Evolutionary conservation across 2,888 invertebrate genomes (phyloP).

Genomic region (Drosophila kokeensis): DNA sequence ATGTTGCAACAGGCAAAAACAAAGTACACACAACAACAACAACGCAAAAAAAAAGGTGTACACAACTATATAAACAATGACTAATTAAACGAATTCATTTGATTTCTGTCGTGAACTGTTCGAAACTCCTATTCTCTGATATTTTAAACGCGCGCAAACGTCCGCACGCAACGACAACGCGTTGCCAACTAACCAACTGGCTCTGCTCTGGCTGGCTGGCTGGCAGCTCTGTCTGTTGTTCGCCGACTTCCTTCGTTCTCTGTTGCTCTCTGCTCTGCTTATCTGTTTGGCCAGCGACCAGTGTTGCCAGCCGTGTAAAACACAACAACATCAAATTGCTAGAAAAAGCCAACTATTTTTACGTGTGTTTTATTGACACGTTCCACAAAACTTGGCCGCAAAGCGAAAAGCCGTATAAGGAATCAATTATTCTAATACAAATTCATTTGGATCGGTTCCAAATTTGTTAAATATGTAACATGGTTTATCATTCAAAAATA

Average conservation of each 20-base stretch:
- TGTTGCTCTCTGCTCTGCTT: conserved; percentile 17
- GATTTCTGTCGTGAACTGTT: neutral
- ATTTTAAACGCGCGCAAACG: conserved; percentile 36
- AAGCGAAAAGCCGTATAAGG: too few relatives aligned
- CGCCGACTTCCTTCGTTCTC: conserved; percentile 16
- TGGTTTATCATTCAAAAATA: too few relatives aligned
- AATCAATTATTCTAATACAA: too few relatives aligned
- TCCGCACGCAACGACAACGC: conserved; percentile 61
- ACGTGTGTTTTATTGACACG: neutral
- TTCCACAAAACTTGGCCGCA: too few relatives aligned
- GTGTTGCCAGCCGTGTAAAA: conserved; percentile 4
- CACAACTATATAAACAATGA: neutral
- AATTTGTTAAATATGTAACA: too few relatives aligned
- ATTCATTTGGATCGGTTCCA: too few relatives aligned
- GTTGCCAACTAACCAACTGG: conserved; percentile 37
- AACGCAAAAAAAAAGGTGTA: neutral
- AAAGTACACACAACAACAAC: conserved; percentile 5
- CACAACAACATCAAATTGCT: neutral
- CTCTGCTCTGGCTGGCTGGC: conserved; percentile 7
- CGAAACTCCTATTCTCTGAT: neutral
- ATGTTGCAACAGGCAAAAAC: conserved; percentile 37
- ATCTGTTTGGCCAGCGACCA: conserved; percentile 1
- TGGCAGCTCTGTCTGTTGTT: conserved; percentile 18
- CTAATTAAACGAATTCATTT: conserved; percentile 14
- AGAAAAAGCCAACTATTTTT: neutral